phyloP scores from a whole-genome alignment of 2,888 invertebrate species.

The Chrysopilus asiliformis region DNA sequence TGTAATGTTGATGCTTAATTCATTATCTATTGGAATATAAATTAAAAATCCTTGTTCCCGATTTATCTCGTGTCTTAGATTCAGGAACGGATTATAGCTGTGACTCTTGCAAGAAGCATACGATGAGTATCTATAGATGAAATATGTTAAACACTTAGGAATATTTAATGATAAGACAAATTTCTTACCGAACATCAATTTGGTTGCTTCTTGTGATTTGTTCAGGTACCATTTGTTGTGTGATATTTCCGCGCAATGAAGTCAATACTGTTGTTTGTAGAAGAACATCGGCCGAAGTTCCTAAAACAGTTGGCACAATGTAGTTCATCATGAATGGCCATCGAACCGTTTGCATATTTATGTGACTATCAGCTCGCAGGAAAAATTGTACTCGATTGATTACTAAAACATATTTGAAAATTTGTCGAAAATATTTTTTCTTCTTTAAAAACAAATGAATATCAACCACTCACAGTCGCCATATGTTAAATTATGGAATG shows the following conservation, averaged over 20 bases:
- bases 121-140: constrained; percentile 38
- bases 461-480: constrained; percentile 46
- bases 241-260: constrained; percentile 56
- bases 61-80: constrained; percentile 50
- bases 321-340: constrained; percentile 42
- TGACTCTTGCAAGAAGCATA: constrained; percentile 38
- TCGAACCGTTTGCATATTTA: constrained; percentile 44
- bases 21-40: constrained; percentile 47
- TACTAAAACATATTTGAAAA: constrained; percentile 32
- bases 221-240: constrained; percentile 42
- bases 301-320: constrained; percentile 44
- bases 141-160: too few species aligned
- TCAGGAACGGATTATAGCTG: constrained; percentile 48
- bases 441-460: too few species aligned
- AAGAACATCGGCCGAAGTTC: constrained; percentile 38
- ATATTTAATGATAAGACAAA: too few species aligned
- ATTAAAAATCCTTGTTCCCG: constrained; percentile 55
- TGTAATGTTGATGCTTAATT: constrained; percentile 27
- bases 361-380: constrained; percentile 45
- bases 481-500: constrained; percentile 45
- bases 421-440: not conserved
- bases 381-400: constrained; percentile 42
- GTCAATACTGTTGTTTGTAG: constrained; percentile 40
- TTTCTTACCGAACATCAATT: constrained; percentile 40
- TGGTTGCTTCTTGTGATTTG: constrained; percentile 48